phyloP scores from a whole-genome alignment of 1,140 invertebrate species.

The Argopecten irradians region DNA sequence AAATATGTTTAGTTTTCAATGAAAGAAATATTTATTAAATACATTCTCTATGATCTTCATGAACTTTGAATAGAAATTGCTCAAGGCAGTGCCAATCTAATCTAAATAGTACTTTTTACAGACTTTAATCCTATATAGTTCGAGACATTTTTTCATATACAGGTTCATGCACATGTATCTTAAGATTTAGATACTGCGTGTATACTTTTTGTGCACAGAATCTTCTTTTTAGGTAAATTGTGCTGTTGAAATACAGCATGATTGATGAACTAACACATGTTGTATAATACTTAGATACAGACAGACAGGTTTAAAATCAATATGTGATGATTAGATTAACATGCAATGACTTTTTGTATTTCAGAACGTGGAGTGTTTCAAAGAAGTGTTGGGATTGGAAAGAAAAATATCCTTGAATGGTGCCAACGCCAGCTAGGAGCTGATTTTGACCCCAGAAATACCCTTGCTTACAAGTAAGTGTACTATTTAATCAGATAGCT shows the following conservation, averaged over 20 bases:
- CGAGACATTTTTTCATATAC: too few relatives aligned
- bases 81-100: too few relatives aligned
- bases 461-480: conserved; percentile 67
- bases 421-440: conserved; percentile 62
- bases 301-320: not conserved
- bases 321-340: not conserved
- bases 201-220: not conserved
- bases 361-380: conserved; percentile 63
- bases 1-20: too few relatives aligned
- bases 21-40: too few relatives aligned
- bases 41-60: too few relatives aligned
- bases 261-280: not conserved
- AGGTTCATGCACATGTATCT: too few relatives aligned
- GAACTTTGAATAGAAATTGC: too few relatives aligned
- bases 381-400: conserved; percentile 67
- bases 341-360: conserved; percentile 31
- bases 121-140: too few relatives aligned
- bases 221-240: not conserved
- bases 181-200: too few relatives aligned
- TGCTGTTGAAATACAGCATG: not conserved
- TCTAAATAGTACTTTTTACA: too few relatives aligned
- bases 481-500: not conserved
- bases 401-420: conserved; percentile 70
- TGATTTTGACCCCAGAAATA: conserved; percentile 67
- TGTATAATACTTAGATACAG: not conserved